Evolutionary conservation across 2,797 vertebrate species (phyloP).

Genomic region (Sebastes minor): DNA sequence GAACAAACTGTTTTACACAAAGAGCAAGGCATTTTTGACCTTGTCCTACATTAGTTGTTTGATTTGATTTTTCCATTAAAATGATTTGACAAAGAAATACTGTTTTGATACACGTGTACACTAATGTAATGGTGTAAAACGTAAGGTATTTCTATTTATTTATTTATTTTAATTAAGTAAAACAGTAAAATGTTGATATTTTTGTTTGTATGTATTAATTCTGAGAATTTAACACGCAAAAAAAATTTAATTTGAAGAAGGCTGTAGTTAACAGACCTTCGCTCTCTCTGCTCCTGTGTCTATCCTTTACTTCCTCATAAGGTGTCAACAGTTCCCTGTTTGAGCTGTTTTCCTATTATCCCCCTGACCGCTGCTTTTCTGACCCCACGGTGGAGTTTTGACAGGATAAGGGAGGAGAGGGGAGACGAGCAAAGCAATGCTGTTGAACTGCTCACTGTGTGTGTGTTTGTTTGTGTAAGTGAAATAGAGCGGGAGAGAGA

Average conservation of each 20-base stretch:
- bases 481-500: background rate
- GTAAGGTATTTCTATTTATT: background rate
- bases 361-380: slow-evolving; percentile 68
- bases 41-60: slow-evolving; percentile 6
- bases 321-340: slow-evolving; percentile 74
- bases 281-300: background rate
- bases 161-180: background rate
- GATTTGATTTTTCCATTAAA: background rate
- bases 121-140: background rate
- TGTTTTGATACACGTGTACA: background rate
- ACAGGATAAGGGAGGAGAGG: slow-evolving; percentile 61
- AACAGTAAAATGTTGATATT: background rate
- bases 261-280: slow-evolving; percentile 9
- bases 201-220: background rate
- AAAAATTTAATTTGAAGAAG: background rate
- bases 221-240: background rate
- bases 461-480: slow-evolving; percentile 5
- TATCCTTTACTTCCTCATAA: slow-evolving; percentile 45
- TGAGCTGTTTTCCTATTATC: slow-evolving; percentile 72
- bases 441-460: slow-evolving; percentile 33
- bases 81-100: background rate
- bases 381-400: slow-evolving; percentile 73
- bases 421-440: slow-evolving; percentile 60
- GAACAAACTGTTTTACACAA: slow-evolving; percentile 67
- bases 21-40: slow-evolving; percentile 42